These are phyloP conservation scores for Diprion similis DNA, from an alignment of 1,140 invertebrate genomes.

Conservation along the genomic window DNA sequence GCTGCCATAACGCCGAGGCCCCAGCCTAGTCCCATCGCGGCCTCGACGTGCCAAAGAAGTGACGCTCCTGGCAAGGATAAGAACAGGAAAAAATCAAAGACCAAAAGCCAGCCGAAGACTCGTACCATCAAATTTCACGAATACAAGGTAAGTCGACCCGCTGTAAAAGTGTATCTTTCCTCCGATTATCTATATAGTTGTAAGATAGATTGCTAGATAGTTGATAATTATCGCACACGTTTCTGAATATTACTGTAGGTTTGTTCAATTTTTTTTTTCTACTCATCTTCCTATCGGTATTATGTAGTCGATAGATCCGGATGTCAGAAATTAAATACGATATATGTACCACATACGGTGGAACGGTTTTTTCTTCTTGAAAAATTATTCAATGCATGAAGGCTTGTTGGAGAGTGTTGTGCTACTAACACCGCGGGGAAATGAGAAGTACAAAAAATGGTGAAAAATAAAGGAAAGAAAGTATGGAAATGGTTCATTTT, in stretches of 20 bases:
- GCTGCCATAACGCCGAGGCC: conserved; percentile 65
- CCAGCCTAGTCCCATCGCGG: conserved; percentile 60
- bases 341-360: too few relatives aligned
- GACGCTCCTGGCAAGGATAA: conserved; percentile 82
- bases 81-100: conserved; percentile 90
- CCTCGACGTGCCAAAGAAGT: conserved; percentile 59
- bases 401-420: neutral
- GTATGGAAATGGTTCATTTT: neutral
- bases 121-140: conserved; percentile 97
- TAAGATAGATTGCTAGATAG: too few relatives aligned
- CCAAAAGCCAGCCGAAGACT: conserved; percentile 85
- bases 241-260: too few relatives aligned
- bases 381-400: neutral
- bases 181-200: too few relatives aligned
- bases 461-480: conserved; percentile 24
- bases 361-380: too few relatives aligned
- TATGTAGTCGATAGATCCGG: too few relatives aligned
- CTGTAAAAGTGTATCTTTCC: neutral
- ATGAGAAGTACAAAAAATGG: conserved; percentile 12
- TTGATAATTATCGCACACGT: too few relatives aligned
- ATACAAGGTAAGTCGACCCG: conserved; percentile 74
- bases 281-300: too few relatives aligned
- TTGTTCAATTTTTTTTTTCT: too few relatives aligned
- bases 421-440: neutral
- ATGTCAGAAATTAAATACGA: too few relatives aligned